Base-by-base conservation (phyloP, 2,888 invertebrate species). In the Dasysyrphus albostriatus region DNA sequence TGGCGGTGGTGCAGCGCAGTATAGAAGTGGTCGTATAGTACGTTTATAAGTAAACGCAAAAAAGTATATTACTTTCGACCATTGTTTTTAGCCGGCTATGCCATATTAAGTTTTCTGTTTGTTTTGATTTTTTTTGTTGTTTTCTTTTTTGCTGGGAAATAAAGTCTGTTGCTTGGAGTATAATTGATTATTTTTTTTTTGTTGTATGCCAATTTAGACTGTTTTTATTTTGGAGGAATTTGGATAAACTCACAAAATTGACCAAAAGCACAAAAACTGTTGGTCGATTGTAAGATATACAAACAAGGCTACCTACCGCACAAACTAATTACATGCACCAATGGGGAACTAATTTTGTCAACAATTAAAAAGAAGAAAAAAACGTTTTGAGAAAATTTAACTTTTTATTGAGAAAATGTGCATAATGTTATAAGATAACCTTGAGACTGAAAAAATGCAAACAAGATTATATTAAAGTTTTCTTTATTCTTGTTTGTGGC, bases 241-340 rank as follows among this genome's bases (percentile, higher is more conserved):
- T 44, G 51, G 72, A 63, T 47, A 47, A 10, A 29, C 5, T 16
- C 56, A 58, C 24, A 56, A 42, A 44, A 24, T 14, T 34, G 47
- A 49, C 44, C 10, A 19, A 56, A 32, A 32, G 6, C 32, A 24
- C 32, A 34, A 59, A 61, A 54, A 67, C n/a, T 49, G n/a, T 49
- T 65, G 44, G 16, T 73, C 73, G 76, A 61, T 67, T 61, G 65
- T 34, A 9, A 42, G 29, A 44, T 12, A 3, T 44, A 65, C 58
- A 72, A 37, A 74, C 58, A 72, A 67, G 72, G 72, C 78, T 78
- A 78, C 51, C 78, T 78, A 78, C 51, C 54, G 61, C 32, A 73
- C 32, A 73, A 37, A 19, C 67, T 78, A 83, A 83, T 83, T 83
- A 83, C 69, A 83, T 69, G 74, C 78, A 19, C 56, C 69, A 78